Conservation (phyloP, 2,113 vertebrate species). For the Tenebrosternarchus preto region DNA sequence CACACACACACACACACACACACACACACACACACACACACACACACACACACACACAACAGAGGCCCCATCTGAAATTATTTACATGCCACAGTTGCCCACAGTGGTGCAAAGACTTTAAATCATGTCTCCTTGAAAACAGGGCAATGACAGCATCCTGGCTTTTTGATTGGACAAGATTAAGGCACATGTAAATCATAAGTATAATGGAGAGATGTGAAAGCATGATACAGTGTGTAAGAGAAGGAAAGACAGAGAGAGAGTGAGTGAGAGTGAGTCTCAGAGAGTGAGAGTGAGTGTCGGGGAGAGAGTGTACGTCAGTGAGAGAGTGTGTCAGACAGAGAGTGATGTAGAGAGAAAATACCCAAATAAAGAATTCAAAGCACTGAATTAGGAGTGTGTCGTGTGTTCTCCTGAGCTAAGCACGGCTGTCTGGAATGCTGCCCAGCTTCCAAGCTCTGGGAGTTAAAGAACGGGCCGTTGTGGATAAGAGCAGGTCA, state of each 20-base stretch:
- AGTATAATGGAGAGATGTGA: slow-evolving; percentile 19
- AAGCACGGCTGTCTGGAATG: slow-evolving; percentile 22
- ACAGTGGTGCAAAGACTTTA: slow-evolving; percentile 10
- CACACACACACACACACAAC: slow-evolving; percentile 11
- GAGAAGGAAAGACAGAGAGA: slow-evolving; percentile 10
- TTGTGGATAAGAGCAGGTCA: slow-evolving; percentile 22
- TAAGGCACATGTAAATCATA: slow-evolving; percentile 42
- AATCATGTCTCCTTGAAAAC: slow-evolving; percentile 20
- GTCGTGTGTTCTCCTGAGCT: slow-evolving; percentile 39
- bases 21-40: slow-evolving; percentile 23
- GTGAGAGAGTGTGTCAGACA: background rate
- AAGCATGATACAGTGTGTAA: background rate
- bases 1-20: slow-evolving; percentile 17
- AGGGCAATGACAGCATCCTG: background rate
- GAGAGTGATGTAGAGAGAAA: background rate
- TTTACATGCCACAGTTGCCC: slow-evolving; percentile 33
- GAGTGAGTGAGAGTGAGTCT: slow-evolving; percentile 3
- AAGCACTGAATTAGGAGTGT: slow-evolving; percentile 29
- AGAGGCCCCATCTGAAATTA: slow-evolving; percentile 39
- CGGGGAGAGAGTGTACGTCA: slow-evolving; percentile 12
- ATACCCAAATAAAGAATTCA: slow-evolving; percentile 3
- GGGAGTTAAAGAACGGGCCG: background rate
- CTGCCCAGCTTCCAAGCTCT: slow-evolving; percentile 33
- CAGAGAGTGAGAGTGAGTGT: slow-evolving; percentile 9
- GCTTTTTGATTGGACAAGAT: slow-evolving; percentile 37